Evolutionary conservation across 2,113 vertebrate genomes (phyloP).

Genomic region (Mesocricetus auratus): DNA sequence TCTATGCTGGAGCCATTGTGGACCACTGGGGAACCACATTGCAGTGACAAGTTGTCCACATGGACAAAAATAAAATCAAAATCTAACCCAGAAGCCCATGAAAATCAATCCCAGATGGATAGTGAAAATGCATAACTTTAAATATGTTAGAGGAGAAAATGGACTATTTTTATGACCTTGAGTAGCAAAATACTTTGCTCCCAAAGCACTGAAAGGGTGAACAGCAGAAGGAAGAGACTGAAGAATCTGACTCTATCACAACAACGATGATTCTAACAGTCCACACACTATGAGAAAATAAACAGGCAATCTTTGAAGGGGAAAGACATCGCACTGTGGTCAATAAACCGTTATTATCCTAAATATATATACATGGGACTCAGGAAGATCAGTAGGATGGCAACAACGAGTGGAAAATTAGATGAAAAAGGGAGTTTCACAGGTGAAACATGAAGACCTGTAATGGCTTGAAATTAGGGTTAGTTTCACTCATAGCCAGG

Average conservation of each 20-base stretch:
- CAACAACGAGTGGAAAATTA: neutral
- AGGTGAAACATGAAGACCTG: neutral
- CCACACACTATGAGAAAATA: neutral
- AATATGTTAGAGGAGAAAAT: conserved; percentile 41
- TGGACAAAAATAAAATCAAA: neutral
- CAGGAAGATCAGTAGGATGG: neutral
- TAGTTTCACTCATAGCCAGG: neutral
- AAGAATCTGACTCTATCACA: conserved; percentile 9
- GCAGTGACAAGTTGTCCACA: neutral
- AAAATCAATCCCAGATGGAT: conserved; percentile 59
- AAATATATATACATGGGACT: neutral
- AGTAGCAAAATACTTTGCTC: conserved; percentile 12
- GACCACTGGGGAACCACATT: neutral
- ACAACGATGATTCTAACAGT: neutral
- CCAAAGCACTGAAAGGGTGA: neutral
- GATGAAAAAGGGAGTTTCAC: neutral
- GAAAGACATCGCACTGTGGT: neutral
- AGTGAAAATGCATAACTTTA: conserved; percentile 47
- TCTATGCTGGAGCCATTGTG: accelerated
- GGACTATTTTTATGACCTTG: conserved; percentile 48
- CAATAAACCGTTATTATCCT: conserved; percentile 18
- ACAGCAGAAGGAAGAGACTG: neutral
- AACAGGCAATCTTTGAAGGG: neutral
- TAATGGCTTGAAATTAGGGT: conserved; percentile 1
- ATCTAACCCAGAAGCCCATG: neutral